Evolutionary conservation across 1,140 invertebrate species (phyloP).

Genomic region (Papilio glaucus): DNA sequence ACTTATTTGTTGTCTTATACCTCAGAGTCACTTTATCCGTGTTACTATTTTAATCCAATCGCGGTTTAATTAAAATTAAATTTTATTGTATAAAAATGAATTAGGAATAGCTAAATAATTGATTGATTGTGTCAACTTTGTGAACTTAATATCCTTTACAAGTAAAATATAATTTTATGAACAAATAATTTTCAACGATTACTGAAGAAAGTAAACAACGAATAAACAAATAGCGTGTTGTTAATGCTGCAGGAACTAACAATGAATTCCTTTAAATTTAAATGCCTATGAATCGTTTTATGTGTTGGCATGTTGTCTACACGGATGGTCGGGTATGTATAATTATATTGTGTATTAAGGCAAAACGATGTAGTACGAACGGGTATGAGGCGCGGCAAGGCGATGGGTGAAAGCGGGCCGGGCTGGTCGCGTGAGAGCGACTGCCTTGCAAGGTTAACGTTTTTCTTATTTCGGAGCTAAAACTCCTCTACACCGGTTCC

Average conservation of each 20-base stretch:
- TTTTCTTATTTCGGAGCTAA: conserved; percentile 75
- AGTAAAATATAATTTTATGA: no score
- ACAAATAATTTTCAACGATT: no score
- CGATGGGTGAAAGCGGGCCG: conserved; percentile 69
- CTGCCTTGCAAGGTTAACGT: conserved; percentile 70
- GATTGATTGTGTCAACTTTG: no score
- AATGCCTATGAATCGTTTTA: conserved; percentile 37
- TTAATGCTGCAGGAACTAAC: not conserved
- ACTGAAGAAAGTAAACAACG: conserved; percentile 6
- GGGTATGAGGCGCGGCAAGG: conserved; percentile 50
- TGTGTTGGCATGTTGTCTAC: conserved; percentile 11
- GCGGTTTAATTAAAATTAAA: no score
- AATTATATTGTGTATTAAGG: conserved; percentile 57
- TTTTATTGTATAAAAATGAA: no score
- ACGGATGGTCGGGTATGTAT: conserved; percentile 41
- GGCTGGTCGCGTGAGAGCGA: conserved; percentile 62
- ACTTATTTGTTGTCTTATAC: no score
- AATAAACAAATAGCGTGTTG: not conserved
- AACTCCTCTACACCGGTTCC: conserved; percentile 26
- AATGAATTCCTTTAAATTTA: not conserved
- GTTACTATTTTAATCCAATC: no score
- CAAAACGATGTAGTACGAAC: conserved; percentile 44
- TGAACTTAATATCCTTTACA: no score
- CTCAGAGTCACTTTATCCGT: no score
- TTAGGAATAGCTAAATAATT: no score